A percentile compares a stretch with the other conserved stretches of the same genome.
These are phyloP conservation scores for Sebastes variabilis DNA, from an alignment of 2,797 vertebrate genomes.

Conservation along the genomic window DNA sequence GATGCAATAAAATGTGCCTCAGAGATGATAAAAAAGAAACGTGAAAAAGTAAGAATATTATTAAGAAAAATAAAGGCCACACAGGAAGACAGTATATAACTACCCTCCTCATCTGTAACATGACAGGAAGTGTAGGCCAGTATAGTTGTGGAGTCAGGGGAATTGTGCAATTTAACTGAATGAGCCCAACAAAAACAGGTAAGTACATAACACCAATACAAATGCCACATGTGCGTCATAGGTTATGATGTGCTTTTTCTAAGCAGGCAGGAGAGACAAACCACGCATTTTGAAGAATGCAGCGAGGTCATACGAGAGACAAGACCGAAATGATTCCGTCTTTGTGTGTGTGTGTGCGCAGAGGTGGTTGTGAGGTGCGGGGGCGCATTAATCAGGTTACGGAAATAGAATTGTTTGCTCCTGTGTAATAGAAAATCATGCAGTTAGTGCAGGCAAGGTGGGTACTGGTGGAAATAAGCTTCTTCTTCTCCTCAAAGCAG, in stretches of 20 bases:
- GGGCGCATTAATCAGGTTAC: constrained; percentile 36
- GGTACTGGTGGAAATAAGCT: constrained; percentile 21
- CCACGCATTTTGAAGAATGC: constrained; percentile 4
- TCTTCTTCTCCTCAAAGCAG: neutral
- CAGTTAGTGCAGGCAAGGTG: neutral
- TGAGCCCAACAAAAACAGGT: neutral
- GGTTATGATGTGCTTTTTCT: neutral
- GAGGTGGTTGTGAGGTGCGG: neutral
- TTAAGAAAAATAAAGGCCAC: neutral
- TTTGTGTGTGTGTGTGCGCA: neutral
- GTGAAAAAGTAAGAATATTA: neutral
- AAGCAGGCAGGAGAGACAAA: neutral
- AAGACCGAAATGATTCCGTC: neutral
- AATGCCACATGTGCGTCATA: neutral
- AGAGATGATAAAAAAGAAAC: neutral
- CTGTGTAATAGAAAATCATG: constrained; percentile 22
- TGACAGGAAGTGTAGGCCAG: neutral
- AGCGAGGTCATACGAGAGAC: constrained; percentile 3
- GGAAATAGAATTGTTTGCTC: constrained; percentile 25
- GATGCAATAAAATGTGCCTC: neutral
- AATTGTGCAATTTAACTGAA: neutral
- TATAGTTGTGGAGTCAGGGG: neutral
- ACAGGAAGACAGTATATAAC: neutral
- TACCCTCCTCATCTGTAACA: neutral
- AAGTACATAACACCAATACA: neutral